A percentile compares a stretch with the other conserved stretches of the same genome.
Conservation (phyloP, 2,113 vertebrate species). For the Dromaius novaehollandiae region DNA sequence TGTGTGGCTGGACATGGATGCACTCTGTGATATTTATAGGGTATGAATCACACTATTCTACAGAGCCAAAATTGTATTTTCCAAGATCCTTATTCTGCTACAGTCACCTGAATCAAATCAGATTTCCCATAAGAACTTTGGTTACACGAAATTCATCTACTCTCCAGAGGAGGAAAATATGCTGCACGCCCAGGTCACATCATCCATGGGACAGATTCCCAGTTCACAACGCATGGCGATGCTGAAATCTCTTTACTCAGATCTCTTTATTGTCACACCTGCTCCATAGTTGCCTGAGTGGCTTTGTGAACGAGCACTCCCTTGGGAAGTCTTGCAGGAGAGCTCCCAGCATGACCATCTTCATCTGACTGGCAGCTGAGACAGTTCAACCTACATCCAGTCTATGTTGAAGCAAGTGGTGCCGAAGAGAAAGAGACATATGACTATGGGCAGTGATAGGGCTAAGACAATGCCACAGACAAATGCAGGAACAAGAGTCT, state of each 20-base stretch:
- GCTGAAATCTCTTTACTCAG: neutral
- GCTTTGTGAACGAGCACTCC: neutral
- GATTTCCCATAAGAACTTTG: neutral
- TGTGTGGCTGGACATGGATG: fast-evolving
- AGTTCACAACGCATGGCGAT: neutral
- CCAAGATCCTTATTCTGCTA: neutral
- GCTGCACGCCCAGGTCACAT: neutral
- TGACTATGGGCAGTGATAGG: fast-evolving
- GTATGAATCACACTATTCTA: neutral
- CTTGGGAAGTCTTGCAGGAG: neutral
- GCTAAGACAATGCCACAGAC: neutral
- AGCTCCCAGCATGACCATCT: neutral
- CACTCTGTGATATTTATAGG: neutral
- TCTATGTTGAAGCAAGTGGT: neutral
- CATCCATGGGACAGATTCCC: neutral
- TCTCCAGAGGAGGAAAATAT: neutral
- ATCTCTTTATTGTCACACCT: neutral
- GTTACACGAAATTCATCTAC: neutral
- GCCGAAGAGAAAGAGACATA: fast-evolving
- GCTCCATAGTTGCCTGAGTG: neutral
- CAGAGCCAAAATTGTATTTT: neutral
- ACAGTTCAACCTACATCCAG: neutral
- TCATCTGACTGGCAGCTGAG: neutral
- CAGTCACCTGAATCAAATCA: neutral
- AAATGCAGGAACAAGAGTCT: neutral